Base-by-base conservation (phyloP, 2,888 invertebrate species). In the Barypeithes pellucidus region DNA sequence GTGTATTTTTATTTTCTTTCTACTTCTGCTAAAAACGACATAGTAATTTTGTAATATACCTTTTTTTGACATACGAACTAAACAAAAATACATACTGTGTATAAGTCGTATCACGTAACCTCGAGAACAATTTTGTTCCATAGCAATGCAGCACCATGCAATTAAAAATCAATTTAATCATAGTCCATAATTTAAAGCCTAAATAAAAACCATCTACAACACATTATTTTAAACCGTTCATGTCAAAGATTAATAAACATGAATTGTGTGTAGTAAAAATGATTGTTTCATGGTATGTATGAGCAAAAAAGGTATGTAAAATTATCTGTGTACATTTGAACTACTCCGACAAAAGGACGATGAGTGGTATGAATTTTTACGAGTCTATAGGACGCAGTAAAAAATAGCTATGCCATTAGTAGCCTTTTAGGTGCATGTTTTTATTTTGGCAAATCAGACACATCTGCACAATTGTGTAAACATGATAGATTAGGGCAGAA, bases 401-500 rank as follows among this genome's bases (percentile, higher is more conserved):
- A 73, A 73, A 57, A 54, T 47, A 33, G 68, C 65, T 45, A 16
- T 14, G 36, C 72, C 67, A 73, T 73, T 73, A 67, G 72, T 45
- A 52, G 47, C 62, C 36, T 73, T 67, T 72, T 68, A 52, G 62
- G 60, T 41, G 24, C 57, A 47, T 33, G 71, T 67, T 74, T 71
- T 74, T 74, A 74, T 70, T 74, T 70, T 59, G 50, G 57, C 50
- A 67, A 74, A 74, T 74, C 74, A 66, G 60, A 66, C 67, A 62
- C 74, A 74, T 71, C 74, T 74, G 74, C 66, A 74, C 67, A 43
- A 74, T 62, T 71, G 71, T 74, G 67, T 67, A 74, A 70, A 74
- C 71, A 63, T 74, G 71, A 74, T 74, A 67, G 74, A 74, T 74
- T 71, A 71, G 74, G 41, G 71, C 74, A 63, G 67, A 74, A 74